Base-by-base conservation (phyloP, 2,888 invertebrate genomes). In the Orthonychiurus folsomi region DNA sequence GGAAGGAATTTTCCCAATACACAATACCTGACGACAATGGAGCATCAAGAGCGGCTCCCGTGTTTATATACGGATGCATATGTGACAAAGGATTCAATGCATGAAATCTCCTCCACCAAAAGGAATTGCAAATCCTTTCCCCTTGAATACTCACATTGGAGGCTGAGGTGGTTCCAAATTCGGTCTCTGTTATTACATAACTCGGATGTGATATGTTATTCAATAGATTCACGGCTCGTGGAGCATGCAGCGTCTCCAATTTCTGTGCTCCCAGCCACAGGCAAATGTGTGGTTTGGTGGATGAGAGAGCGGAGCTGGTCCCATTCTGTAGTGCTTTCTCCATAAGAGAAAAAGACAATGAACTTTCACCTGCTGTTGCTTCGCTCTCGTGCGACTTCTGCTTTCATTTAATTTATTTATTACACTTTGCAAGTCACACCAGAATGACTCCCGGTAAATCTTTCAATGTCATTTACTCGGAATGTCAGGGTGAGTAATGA, bases 381-480 rank as follows among this genome's bases (percentile, higher is more conserved):
- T 5, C 37, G n/a, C n/a, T n/a, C n/a, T n/a, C n/a, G n/a, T n/a
- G n/a, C n/a, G n/a, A 5, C 37, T 37, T 37, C 37, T 37, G 9
- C 37, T 37, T 37, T 37, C 37, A 37, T 37, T 37, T 37, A 37
- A 37, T 37, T 37, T 37, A 37, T 37, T 37, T 37, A 37, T 37
- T 37, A 37, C 37, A 37, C 37, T 56, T 56, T 18, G 27, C 55
- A 12, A 9, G 55, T 28, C 15, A 28, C 12, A 20, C 15, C 28
- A 5, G 37, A 56, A 25, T 15, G 56, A 9, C n/a, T 56, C 37
- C 27, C 5, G 28, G 28, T 56, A 56, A 56, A 56, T 56, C 56
- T 56, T 56, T 56, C 56, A 56, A 27, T 56, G 56, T 50, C 59
- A 59, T 37, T 59, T 50, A 59, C 48, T 59, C 50, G 21, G 23